Evolutionary conservation across 2,888 invertebrate species (phyloP).

Genomic region (Pyrrhia umbra): DNA sequence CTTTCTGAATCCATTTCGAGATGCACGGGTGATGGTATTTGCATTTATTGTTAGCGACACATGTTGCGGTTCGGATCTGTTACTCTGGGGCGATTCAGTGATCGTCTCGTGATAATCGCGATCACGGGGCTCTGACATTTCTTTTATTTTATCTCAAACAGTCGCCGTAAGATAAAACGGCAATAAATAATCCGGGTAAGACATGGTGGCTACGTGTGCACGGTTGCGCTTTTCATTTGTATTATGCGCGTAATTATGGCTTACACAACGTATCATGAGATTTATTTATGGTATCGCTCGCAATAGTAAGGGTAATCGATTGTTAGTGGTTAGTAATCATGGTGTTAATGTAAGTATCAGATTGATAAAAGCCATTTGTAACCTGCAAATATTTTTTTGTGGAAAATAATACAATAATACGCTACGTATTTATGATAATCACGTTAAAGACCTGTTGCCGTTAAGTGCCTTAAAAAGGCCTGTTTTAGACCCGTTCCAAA

Average conservation of each 20-base stretch:
- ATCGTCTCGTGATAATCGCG: conserved; percentile 87
- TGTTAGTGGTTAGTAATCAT: conserved; percentile 77
- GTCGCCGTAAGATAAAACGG: conserved; percentile 86
- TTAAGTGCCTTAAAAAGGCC: too few relatives aligned
- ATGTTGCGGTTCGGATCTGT: conserved; percentile 61
- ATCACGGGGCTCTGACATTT: conserved; percentile 86
- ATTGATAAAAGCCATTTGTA: conserved; percentile 34
- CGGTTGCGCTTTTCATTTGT: conserved; percentile 86
- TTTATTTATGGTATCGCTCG: conserved; percentile 75
- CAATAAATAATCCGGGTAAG: conserved; percentile 86
- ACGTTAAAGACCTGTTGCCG: too few relatives aligned
- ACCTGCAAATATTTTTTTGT: neutral
- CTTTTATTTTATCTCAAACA: conserved; percentile 88
- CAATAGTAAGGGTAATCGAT: conserved; percentile 77
- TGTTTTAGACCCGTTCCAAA: neutral
- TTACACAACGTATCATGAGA: conserved; percentile 70
- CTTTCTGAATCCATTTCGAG: neutral
- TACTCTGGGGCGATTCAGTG: conserved; percentile 80
- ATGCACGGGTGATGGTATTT: conserved; percentile 59
- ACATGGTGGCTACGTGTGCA: conserved; percentile 81
- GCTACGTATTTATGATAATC: too few relatives aligned
- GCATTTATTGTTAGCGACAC: conserved; percentile 40
- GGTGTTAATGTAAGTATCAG: conserved; percentile 74
- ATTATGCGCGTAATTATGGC: conserved; percentile 86
- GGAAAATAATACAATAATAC: neutral